These are phyloP conservation scores for Epizoanthus illoricatus DNA, from an alignment of 92 coral and sea anemone genomes.

Conservation along the genomic window DNA sequence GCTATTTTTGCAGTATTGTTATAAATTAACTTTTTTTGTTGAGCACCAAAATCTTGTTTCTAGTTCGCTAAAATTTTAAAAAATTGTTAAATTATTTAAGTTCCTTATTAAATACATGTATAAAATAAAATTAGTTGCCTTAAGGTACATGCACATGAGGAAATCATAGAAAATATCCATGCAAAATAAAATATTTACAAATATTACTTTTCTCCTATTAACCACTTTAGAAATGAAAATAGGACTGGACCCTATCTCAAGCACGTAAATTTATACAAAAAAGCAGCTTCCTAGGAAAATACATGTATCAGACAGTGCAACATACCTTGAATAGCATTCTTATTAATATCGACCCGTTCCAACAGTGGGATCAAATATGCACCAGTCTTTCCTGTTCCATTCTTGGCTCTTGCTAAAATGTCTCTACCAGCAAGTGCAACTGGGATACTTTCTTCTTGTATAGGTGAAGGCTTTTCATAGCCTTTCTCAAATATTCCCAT, in stretches of 20 bases:
- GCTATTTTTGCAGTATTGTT: too few relatives aligned
- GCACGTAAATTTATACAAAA: too few relatives aligned
- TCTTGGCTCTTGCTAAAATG: conserved; percentile 97
- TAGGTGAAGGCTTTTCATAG: conserved; percentile 94
- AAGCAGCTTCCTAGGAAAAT: too few relatives aligned
- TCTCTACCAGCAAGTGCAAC: conserved; percentile 96
- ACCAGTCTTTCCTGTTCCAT: conserved; percentile 99
- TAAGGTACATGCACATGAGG: too few relatives aligned
- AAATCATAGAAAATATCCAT: neutral
- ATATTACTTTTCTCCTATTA: neutral
- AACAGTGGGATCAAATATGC: conserved; percentile 94
- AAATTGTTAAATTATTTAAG: too few relatives aligned
- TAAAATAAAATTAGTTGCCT: too few relatives aligned
- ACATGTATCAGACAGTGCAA: neutral
- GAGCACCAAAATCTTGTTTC: too few relatives aligned
- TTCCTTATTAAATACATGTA: too few relatives aligned
- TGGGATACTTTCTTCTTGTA: conserved; percentile 99
- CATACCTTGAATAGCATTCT: conserved; percentile 89
- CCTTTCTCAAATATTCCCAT: conserved; percentile 99
- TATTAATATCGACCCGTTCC: conserved; percentile 78
- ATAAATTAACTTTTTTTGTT: too few relatives aligned
- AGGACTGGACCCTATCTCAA: too few relatives aligned
- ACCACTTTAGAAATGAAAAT: too few relatives aligned
- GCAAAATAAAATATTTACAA: neutral
- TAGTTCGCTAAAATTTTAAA: too few relatives aligned